These are phyloP conservation scores for Ectropis crepuscularia DNA, from an alignment of 2,888 invertebrate genomes.

Conservation along the genomic window DNA sequence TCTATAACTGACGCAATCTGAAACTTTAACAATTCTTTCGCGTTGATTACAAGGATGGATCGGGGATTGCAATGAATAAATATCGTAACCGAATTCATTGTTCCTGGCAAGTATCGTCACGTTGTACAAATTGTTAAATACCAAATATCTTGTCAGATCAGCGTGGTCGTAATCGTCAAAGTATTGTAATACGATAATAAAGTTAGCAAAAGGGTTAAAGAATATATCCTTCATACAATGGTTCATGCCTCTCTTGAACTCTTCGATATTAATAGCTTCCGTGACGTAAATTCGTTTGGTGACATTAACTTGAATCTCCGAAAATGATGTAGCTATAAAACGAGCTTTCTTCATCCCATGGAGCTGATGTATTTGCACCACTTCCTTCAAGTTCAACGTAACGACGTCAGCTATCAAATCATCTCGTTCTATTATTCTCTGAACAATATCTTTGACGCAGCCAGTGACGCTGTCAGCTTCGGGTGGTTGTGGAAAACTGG, in stretches of 20 bases:
- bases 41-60: slow-evolving; percentile 27
- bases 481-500: background rate
- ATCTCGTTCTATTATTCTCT: background rate
- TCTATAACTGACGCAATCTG: slow-evolving; percentile 12
- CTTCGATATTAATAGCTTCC: slow-evolving; percentile 40
- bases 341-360: slow-evolving; percentile 40
- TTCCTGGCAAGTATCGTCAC: slow-evolving; percentile 30
- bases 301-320: slow-evolving; percentile 38
- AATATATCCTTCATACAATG: slow-evolving; percentile 41
- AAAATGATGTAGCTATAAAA: slow-evolving; percentile 45
- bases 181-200: slow-evolving; percentile 48
- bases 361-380: slow-evolving; percentile 40
- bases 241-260: slow-evolving; percentile 43
- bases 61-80: slow-evolving; percentile 32
- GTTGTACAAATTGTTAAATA: slow-evolving; percentile 43
- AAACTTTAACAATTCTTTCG: slow-evolving; percentile 8
- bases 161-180: slow-evolving; percentile 31
- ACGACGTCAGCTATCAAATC: slow-evolving; percentile 36
- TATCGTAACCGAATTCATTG: slow-evolving; percentile 12
- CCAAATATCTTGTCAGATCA: slow-evolving; percentile 42
- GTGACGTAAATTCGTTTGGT: slow-evolving; percentile 48
- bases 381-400: slow-evolving; percentile 45
- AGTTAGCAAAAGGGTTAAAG: slow-evolving; percentile 52
- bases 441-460: background rate
- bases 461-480: background rate